Evolutionary conservation across 2,113 vertebrate species (phyloP), one percentile per base, ranked within the genome.

Genomic region (Suncus etruscus): DNA sequence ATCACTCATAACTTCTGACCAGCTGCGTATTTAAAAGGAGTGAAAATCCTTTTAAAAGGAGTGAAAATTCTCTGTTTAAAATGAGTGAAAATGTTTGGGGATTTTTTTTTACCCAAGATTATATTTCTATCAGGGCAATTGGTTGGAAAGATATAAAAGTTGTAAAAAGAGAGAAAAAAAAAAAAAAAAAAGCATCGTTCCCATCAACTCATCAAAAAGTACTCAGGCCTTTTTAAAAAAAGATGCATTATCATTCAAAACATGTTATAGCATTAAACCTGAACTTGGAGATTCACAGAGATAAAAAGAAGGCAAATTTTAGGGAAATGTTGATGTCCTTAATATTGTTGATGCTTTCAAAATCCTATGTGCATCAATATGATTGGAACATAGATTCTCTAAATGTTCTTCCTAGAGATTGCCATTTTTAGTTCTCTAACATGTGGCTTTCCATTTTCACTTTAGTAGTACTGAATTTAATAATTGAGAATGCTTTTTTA

Each of bases 141-240:
- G 77, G 39, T 88, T 92, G 83, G 47, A 94, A 94, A 90, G 85
- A 83, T 58, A 68, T 29, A 61, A 88, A 94, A 90, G 85, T 80
- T 50, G 65, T 29, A 61, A 88, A 91, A 90, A 86, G 87, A 79
- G 58, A 25, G n/a, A n/a, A n/a, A n/a, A n/a, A n/a, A n/a, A n/a
- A n/a, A n/a, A n/a, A n/a, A n/a, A n/a, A 11, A 73, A 92, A 93
- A 89, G 63, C 45, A n/a, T 87, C 75, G 91, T 95, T 86, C 83
- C 87, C 29, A 75, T 92, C 69, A 70, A 82, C 78, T 91, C 89
- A 91, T 94, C 88, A 89, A 82, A 92, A 94, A 93, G 88, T 90
- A 93, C 90, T 94, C 91, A 95, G 75, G 73, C 31, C 45, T 93
- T 73, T 90, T 82, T 39, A 48, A 61, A 61, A 94, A 75, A 77